phyloP scores from a whole-genome alignment of 2,888 invertebrate species.

The Orthosia gracilis region DNA sequence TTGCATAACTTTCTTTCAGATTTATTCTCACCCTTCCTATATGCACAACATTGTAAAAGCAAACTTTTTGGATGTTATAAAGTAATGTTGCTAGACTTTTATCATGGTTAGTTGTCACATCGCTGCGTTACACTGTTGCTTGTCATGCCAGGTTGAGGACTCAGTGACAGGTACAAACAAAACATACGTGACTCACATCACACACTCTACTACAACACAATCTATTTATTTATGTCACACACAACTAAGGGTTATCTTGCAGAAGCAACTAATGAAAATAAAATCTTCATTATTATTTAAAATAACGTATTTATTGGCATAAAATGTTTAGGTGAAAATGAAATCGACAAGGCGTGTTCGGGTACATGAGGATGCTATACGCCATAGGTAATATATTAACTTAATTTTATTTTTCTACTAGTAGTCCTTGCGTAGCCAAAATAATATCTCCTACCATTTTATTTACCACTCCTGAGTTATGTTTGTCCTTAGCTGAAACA shows the following conservation, averaged over 20 bases:
- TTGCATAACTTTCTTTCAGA: constrained; percentile 42
- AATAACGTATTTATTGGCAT: constrained; percentile 84
- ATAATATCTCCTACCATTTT: constrained; percentile 68
- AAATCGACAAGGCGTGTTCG: constrained; percentile 90
- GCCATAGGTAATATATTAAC: constrained; percentile 89
- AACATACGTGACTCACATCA: constrained; percentile 50
- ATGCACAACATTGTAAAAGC: constrained; percentile 26
- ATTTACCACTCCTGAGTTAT: constrained; percentile 63
- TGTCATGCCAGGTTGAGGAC: constrained; percentile 34
- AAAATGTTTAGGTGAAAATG: constrained; percentile 91
- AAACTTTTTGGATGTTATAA: constrained; percentile 14
- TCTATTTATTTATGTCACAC: constrained; percentile 38
- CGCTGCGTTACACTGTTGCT: constrained; percentile 33
- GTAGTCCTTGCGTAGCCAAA: constrained; percentile 80
- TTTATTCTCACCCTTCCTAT: constrained; percentile 41
- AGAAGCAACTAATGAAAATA: constrained; percentile 47
- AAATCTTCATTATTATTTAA: constrained; percentile 51
- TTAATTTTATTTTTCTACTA: constrained; percentile 78
- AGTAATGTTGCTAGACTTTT: constrained; percentile 5
- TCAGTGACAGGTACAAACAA: constrained; percentile 56
- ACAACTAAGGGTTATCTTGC: constrained; percentile 19
- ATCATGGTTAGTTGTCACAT: constrained; percentile 30
- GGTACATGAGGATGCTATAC: constrained; percentile 90
- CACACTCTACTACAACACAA: constrained; percentile 36
- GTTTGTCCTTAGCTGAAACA: constrained; percentile 64